Percentiles rank a stretch among this genome's conserved stretches.
phyloP scores from a whole-genome alignment of 1,140 invertebrate species.

The Lineus longissimus region DNA sequence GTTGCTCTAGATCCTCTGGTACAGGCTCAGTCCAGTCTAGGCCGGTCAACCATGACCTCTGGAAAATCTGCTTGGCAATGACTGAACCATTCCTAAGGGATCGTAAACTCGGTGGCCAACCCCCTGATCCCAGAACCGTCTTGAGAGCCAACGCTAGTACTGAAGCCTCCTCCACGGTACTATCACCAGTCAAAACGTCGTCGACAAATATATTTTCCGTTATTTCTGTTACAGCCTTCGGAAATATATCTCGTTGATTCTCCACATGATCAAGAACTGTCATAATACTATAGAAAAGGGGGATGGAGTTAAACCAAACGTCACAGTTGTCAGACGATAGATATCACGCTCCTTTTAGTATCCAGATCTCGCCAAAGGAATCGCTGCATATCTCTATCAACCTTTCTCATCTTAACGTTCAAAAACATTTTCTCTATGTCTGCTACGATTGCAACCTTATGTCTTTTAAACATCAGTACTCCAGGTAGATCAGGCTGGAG shows the following conservation, averaged over 20 bases:
- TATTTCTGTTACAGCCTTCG: background rate
- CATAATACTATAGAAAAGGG: background rate
- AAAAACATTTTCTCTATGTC: constrained; percentile 5
- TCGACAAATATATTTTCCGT: background rate
- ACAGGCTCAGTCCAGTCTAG: background rate
- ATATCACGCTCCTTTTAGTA: background rate
- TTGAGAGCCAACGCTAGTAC: background rate
- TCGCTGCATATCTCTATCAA: background rate
- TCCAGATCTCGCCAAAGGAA: constrained; percentile 1
- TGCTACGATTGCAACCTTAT: constrained; percentile 19
- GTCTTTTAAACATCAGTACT: constrained; percentile 14
- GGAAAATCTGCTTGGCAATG: background rate
- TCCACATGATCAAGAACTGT: background rate
- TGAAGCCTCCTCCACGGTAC: background rate
- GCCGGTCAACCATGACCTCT: background rate
- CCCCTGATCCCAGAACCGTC: background rate
- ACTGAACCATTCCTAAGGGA: background rate
- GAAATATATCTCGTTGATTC: background rate
- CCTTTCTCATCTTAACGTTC: background rate
- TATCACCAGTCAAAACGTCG: background rate
- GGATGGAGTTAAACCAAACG: constrained; percentile 3
- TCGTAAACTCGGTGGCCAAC: constrained; percentile 2
- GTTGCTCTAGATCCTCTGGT: background rate
- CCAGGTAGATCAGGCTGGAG: constrained; percentile 40
- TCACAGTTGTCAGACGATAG: constrained; percentile 9